Conservation (phyloP, 2,888 invertebrate species). For the Tachina lurida region DNA sequence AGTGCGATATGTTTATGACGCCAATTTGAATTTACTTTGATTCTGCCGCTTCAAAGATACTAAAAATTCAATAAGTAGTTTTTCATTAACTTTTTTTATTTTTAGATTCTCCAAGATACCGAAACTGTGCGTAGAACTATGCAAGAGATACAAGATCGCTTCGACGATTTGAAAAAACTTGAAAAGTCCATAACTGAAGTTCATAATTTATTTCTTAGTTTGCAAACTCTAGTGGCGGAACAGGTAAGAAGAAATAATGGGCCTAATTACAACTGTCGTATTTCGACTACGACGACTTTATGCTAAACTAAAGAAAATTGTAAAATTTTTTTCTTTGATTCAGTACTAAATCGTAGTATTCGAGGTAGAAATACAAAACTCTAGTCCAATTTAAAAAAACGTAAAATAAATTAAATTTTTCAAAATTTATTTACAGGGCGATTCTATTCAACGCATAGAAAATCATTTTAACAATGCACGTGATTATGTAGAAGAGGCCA, state of each 20-base stretch:
- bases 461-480: slow-evolving; percentile 49
- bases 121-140: slow-evolving; percentile 33
- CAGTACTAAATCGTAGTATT: too few relatives aligned
- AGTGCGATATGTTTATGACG: too few relatives aligned
- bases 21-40: too few relatives aligned
- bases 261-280: too few relatives aligned
- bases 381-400: too few relatives aligned
- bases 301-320: too few relatives aligned
- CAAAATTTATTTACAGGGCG: slow-evolving; percentile 32
- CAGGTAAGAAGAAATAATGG: slow-evolving; percentile 5
- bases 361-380: neutral
- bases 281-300: too few relatives aligned
- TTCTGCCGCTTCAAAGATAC: too few relatives aligned
- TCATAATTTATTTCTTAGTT: slow-evolving; percentile 49
- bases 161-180: slow-evolving; percentile 53
- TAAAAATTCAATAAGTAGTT: too few relatives aligned
- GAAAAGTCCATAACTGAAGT: slow-evolving; percentile 59
- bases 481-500: slow-evolving; percentile 27
- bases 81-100: neutral
- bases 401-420: neutral
- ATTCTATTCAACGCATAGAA: slow-evolving; percentile 60
- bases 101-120: slow-evolving; percentile 48
- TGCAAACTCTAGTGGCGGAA: slow-evolving; percentile 48
- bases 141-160: slow-evolving; percentile 41
- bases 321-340: too few relatives aligned